Conservation (phyloP, 2,888 invertebrate genomes). For the Hipparchia semele region DNA sequence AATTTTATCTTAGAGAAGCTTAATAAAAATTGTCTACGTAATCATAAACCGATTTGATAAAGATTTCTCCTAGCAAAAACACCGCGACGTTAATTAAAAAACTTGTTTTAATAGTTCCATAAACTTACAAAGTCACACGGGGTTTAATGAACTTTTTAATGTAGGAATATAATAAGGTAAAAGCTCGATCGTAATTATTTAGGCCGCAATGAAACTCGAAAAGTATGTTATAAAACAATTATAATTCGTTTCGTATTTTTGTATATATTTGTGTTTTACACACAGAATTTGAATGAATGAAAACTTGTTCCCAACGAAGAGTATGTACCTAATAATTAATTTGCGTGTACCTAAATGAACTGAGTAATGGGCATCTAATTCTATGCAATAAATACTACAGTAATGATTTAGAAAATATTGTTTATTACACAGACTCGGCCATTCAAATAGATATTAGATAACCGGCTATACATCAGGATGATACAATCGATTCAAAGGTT, state of each 20-base stretch:
- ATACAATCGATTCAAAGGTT: slow-evolving; percentile 37
- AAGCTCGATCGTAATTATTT: slow-evolving; percentile 5
- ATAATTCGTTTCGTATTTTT: not conserved
- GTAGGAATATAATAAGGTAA: not conserved
- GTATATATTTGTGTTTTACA: not conserved
- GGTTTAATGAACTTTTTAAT: slow-evolving; percentile 31
- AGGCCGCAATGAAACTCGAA: not conserved
- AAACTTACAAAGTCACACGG: slow-evolving; percentile 27
- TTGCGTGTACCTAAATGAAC: not conserved
- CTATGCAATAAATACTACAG: slow-evolving; percentile 7
- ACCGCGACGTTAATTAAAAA: slow-evolving; percentile 21
- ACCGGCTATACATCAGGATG: slow-evolving; percentile 32
- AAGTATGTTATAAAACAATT: not conserved
- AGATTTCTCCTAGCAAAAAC: slow-evolving; percentile 28
- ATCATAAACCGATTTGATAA: slow-evolving; percentile 19
- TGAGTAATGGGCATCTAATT: slow-evolving; percentile 4
- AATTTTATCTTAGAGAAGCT: slow-evolving; percentile 3
- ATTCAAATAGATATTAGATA: slow-evolving; percentile 27
- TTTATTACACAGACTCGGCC: not conserved
- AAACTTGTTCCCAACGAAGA: not conserved
- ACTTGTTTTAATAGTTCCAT: slow-evolving; percentile 36
- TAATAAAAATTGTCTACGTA: not conserved
- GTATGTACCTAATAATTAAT: not conserved
- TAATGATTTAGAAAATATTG: slow-evolving; percentile 17
- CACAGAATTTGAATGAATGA: no score